Percentiles rank a stretch among this genome's conserved stretches.
These are phyloP conservation scores for Nephila pilipes DNA, from an alignment of 1,140 invertebrate genomes.

Conservation along the genomic window DNA sequence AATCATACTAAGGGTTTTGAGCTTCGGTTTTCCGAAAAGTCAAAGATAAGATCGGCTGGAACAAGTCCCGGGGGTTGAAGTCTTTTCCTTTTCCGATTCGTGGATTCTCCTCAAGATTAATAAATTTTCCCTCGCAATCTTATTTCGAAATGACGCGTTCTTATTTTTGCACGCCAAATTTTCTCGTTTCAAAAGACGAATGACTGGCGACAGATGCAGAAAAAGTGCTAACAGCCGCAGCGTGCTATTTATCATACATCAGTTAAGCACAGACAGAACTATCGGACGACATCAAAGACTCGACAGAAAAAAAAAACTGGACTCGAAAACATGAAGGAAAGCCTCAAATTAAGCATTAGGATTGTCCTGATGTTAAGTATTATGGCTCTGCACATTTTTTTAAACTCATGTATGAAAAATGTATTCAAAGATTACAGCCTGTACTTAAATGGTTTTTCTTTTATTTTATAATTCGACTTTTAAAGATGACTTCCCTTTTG, in stretches of 20 bases:
- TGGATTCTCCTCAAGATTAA: slow-evolving; percentile 44
- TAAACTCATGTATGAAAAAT: not conserved
- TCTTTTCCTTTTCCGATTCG: slow-evolving; percentile 52
- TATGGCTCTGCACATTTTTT: not conserved
- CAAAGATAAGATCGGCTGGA: slow-evolving; percentile 66
- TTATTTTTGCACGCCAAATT: slow-evolving; percentile 22
- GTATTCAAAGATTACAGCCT: too few species aligned
- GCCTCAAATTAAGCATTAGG: not conserved
- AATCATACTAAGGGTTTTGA: slow-evolving; percentile 56
- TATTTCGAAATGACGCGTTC: not conserved
- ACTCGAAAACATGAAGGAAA: not conserved
- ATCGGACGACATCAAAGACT: slow-evolving; percentile 31
- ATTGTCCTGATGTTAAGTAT: too few species aligned
- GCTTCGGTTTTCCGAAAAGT: slow-evolving; percentile 42
- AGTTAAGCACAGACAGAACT: not conserved
- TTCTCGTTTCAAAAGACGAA: slow-evolving; percentile 13
- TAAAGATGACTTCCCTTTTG: too few species aligned
- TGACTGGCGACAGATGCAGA: not conserved
- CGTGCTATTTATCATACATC: slow-evolving; percentile 21
- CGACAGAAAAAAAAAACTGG: slow-evolving; percentile 14
- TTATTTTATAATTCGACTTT: too few species aligned
- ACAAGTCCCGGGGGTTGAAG: slow-evolving; percentile 42
- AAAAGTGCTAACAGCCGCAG: slow-evolving; percentile 12
- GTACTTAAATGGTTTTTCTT: too few species aligned
- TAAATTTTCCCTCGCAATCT: slow-evolving; percentile 24